Percentiles rank a stretch among this genome's conserved stretches.
Conservation (phyloP, 2,113 vertebrate genomes). For the Cygnus atratus region DNA sequence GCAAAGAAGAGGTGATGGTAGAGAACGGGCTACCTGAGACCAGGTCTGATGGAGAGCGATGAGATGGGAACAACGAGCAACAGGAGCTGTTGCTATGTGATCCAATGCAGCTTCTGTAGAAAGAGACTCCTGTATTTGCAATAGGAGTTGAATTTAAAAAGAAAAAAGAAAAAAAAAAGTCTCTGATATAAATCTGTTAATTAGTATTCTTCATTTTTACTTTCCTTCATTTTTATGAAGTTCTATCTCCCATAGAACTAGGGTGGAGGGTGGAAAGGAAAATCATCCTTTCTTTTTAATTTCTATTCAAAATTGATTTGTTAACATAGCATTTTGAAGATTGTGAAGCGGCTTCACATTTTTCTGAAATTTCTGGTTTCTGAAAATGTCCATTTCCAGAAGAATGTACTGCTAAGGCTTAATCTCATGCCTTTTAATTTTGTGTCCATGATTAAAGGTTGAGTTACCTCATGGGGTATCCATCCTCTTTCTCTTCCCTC, state of each 20-base stretch:
- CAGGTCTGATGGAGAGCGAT: rapidly evolving
- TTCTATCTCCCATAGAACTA: not conserved
- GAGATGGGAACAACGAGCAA: not conserved
- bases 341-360: not conserved
- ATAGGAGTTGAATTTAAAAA: not conserved
- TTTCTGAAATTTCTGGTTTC: not conserved
- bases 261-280: not conserved
- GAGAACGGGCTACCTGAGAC: not conserved
- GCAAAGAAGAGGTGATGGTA: not conserved
- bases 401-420: not conserved
- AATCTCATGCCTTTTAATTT: not conserved
- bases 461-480: not conserved
- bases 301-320: not conserved
- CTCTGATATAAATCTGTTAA: not conserved
- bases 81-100: rapidly evolving
- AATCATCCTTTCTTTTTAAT: not conserved
- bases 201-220: not conserved
- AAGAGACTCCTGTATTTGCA: not conserved
- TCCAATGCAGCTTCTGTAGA: not conserved
- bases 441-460: not conserved
- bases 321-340: not conserved
- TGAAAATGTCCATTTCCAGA: not conserved
- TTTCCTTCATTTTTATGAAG: not conserved
- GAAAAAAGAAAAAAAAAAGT: not conserved
- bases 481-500: not conserved